Evolutionary conservation across 2,888 invertebrate species (phyloP).

Genomic region (Pinctada fucata): DNA sequence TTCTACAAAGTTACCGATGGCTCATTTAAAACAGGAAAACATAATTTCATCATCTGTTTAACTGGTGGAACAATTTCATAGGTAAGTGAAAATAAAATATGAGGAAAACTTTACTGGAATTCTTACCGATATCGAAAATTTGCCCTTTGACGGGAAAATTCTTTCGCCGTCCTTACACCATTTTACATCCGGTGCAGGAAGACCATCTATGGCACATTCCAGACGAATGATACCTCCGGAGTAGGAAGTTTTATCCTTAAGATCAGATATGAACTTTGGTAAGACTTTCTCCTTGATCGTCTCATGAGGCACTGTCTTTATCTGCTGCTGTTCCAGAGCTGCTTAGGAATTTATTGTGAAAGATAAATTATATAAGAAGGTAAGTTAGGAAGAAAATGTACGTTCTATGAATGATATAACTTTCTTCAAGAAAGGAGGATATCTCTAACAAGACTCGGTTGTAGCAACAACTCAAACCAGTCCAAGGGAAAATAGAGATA

Average conservation of each 20-base stretch:
- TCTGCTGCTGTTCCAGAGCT: constrained; percentile 32
- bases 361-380: neutral
- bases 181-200: constrained; percentile 23
- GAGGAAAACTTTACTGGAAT: neutral
- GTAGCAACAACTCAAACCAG: no score
- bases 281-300: neutral
- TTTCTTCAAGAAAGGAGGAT: no score
- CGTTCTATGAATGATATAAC: no score
- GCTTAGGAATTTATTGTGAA: neutral
- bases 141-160: constrained; percentile 8
- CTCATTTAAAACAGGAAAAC: neutral
- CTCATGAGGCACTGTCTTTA: constrained; percentile 30
- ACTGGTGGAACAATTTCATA: neutral
- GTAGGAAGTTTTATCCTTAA: constrained; percentile 26
- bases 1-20: constrained; percentile 7
- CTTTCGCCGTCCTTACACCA: constrained; percentile 32
- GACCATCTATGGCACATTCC: constrained; percentile 29
- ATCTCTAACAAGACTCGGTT: no score
- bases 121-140: constrained; percentile 7
- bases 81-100: neutral
- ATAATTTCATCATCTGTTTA: neutral
- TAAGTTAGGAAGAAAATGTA: no score
- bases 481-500: no score
- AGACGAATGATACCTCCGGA: constrained; percentile 18
- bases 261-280: constrained; percentile 21